These are phyloP conservation scores for Ochropacha duplaris DNA, from an alignment of 2,888 invertebrate genomes.

Conservation along the genomic window DNA sequence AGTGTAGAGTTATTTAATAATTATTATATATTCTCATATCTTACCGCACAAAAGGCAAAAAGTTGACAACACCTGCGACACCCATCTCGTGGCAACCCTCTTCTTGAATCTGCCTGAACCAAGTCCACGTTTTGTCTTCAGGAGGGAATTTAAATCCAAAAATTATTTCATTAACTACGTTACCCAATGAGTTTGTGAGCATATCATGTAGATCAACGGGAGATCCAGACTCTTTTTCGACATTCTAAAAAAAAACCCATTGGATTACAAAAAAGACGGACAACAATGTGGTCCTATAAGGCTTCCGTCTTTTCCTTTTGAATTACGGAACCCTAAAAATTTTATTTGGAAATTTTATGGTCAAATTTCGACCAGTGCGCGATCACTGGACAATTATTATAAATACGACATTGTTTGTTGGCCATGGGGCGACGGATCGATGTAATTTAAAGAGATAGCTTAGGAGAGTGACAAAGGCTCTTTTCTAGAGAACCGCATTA, in stretches of 20 bases:
- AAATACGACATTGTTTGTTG: too few relatives aligned
- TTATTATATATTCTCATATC: constrained; percentile 9
- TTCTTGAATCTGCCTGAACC: constrained; percentile 90
- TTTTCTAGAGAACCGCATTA: too few relatives aligned
- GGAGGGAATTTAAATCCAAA: constrained; percentile 88
- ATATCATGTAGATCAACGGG: constrained; percentile 78
- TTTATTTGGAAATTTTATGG: too few relatives aligned
- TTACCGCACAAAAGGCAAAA: constrained; percentile 90
- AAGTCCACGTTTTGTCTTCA: constrained; percentile 89
- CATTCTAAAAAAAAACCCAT: constrained; percentile 46
- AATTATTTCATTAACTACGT: constrained; percentile 89
- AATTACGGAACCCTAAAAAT: too few relatives aligned
- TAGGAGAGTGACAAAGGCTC: too few relatives aligned
- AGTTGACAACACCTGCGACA: constrained; percentile 92
- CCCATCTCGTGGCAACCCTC: constrained; percentile 93
- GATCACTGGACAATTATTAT: too few relatives aligned
- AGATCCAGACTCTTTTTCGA: constrained; percentile 48
- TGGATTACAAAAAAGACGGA: not conserved
- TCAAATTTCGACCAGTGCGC: too few relatives aligned
- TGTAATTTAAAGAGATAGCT: too few relatives aligned
- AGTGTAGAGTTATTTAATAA: too few relatives aligned
- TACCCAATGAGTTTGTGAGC: constrained; percentile 89
- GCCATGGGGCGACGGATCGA: too few relatives aligned
- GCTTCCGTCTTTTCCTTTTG: too few relatives aligned
- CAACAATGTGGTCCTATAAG: too few relatives aligned